Evolutionary conservation across 2,888 invertebrate genomes (phyloP), one percentile per base, ranked within the genome.

Genomic region (Itoplectis maculator): DNA sequence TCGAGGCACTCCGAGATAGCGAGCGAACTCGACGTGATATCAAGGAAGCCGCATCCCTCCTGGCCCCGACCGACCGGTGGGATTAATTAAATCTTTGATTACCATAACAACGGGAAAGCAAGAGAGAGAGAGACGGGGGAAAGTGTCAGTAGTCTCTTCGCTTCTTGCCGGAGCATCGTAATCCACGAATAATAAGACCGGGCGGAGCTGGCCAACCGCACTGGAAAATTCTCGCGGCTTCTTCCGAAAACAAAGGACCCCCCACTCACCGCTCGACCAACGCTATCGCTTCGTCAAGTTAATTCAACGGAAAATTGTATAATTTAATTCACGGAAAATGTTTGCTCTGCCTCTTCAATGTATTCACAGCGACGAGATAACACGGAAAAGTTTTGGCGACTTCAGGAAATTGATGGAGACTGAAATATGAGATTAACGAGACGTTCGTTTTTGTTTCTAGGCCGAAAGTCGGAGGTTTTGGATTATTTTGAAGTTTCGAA

Each of bases 11-110:
- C 73, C 68, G 29, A 68, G n/a, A n/a, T n/a, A n/a, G n/a, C n/a
- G 51, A 73, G 56, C 59, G 29, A 68, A 61, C 29, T 73, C 9
- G 2, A 15, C 49, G 40, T 40, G 66, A 73, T 66, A 73, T 73
- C 29, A 79, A 73, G 66, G 73, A 73, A 79, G 73, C 79, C 40
- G 66, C 66, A 59, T 42, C n/a, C 73, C 40, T 49, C 35, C 73
- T n/a, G n/a, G 9, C 56, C 23, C 29, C 29, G n/a, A n/a, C 5
- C 29, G 29, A 5, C 29, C 66, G 54, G 54, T 54, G 72, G 72
- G 63, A 83, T 84, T 84, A 84, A 84, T 84, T 84, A 84, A 84
- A 82, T 81, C 82, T 79, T 76, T 83, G 82, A 84, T 84, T 84
- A 81, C 80, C 82, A 79, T 81, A 84, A 81, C 82, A 82, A 82